Evolutionary conservation across 2,113 vertebrate genomes (phyloP).

Genomic region (Ictidomys tridecemlineatus): DNA sequence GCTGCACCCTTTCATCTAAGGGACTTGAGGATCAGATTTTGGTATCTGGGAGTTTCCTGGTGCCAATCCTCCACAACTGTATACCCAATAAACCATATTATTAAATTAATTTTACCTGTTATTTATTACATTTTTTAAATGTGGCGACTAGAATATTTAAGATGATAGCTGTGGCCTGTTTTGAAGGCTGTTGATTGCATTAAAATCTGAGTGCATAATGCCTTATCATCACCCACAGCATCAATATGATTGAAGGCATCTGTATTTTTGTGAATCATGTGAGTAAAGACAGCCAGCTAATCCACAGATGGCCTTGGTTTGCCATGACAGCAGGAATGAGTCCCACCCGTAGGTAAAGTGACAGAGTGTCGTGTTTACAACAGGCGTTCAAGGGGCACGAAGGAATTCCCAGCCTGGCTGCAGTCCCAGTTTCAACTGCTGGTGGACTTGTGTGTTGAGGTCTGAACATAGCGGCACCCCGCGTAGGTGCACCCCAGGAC

Average conservation of each 20-base stretch:
- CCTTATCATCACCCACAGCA: slow-evolving; percentile 2
- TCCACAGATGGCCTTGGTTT: background rate
- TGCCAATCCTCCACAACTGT: background rate
- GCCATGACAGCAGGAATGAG: background rate
- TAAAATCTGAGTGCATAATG: background rate
- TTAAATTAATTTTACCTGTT: slow-evolving; percentile 19
- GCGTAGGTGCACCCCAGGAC: background rate
- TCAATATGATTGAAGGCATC: background rate
- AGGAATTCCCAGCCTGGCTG: background rate
- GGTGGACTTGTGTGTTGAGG: background rate
- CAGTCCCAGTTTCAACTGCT: background rate
- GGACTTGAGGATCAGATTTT: background rate
- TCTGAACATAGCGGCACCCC: background rate
- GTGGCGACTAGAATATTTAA: background rate
- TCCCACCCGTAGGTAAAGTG: background rate
- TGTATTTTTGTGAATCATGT: background rate
- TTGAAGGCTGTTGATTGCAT: background rate
- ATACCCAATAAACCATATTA: background rate
- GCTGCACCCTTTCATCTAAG: background rate
- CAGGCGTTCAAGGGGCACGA: background rate
- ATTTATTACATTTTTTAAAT: slow-evolving; percentile 17
- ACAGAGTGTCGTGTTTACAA: background rate
- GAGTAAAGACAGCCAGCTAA: background rate
- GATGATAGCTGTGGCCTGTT: background rate
- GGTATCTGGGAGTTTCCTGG: background rate